phyloP scores from a whole-genome alignment of 2,888 invertebrate genomes.

The Noctua comes region DNA sequence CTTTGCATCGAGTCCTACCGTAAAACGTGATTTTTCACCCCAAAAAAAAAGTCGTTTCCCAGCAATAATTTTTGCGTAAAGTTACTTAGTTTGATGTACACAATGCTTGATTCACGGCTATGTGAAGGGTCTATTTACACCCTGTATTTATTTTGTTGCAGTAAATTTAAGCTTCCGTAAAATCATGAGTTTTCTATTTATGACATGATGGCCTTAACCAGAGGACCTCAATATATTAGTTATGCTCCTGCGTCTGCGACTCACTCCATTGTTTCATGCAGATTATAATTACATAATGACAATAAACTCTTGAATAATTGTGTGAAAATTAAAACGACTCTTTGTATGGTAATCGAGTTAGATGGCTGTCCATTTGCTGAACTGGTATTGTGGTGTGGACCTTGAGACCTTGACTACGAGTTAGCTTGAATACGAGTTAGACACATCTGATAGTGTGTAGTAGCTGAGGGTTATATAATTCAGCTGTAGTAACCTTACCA shows the following conservation, averaged over 20 bases:
- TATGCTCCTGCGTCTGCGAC: constrained; percentile 15
- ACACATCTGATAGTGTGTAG: neutral
- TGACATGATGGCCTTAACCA: constrained; percentile 5
- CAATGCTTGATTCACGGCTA: too few relatives aligned
- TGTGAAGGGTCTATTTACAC: too few relatives aligned
- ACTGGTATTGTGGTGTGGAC: neutral
- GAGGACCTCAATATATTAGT: constrained; percentile 27
- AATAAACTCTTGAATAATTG: constrained; percentile 34
- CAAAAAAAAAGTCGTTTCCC: too few relatives aligned
- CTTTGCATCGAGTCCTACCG: too few relatives aligned
- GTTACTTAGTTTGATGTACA: too few relatives aligned
- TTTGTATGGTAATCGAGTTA: constrained; percentile 48
- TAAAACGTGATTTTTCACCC: too few relatives aligned
- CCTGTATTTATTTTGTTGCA: neutral
- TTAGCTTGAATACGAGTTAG: neutral
- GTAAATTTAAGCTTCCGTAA: too few relatives aligned
- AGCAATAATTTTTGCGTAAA: too few relatives aligned
- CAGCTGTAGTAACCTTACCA: neutral
- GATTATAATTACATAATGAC: constrained; percentile 16
- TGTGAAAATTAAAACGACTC: constrained; percentile 38
- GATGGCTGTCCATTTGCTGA: constrained; percentile 5
- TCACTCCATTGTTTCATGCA: constrained; percentile 36
- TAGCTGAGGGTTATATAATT: too few relatives aligned
- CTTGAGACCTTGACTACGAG: neutral
- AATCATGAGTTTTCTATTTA: neutral